A percentile compares a stretch with the other conserved stretches of the same genome.
These are phyloP conservation scores for Mythimna ferrago DNA, from an alignment of 2,888 invertebrate genomes.

Conservation along the genomic window DNA sequence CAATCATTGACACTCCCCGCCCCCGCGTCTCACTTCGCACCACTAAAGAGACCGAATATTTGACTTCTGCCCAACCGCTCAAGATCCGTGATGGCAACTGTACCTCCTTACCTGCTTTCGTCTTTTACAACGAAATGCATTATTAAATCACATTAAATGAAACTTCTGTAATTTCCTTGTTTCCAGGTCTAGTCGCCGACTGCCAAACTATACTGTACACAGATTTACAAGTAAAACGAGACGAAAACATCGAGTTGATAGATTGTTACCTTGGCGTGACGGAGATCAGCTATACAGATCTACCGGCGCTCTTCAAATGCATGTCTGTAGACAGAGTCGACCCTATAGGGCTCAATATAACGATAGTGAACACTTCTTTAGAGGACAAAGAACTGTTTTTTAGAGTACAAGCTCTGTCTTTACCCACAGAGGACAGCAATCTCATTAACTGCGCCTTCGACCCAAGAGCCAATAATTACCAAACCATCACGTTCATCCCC, in stretches of 20 bases:
- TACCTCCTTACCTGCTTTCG: no score
- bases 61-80: no score
- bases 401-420: conserved; percentile 87
- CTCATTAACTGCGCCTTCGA: conserved; percentile 87
- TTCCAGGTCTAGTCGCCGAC: conserved; percentile 92
- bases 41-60: no score
- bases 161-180: conserved; percentile 42
- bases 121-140: no score
- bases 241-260: conserved; percentile 79
- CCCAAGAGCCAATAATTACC: conserved; percentile 80
- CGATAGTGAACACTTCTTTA: conserved; percentile 78
- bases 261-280: conserved; percentile 78
- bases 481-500: conserved; percentile 87
- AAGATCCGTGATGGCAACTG: no score
- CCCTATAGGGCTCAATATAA: conserved; percentile 81
- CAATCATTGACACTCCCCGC: no score
- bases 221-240: conserved; percentile 91
- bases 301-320: conserved; percentile 87
- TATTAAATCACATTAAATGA: background rate
- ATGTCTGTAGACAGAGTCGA: conserved; percentile 81
- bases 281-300: conserved; percentile 70
- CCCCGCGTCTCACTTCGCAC: no score
- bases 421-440: conserved; percentile 88
- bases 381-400: conserved; percentile 75
- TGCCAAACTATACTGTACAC: conserved; percentile 92